phyloP scores from a whole-genome alignment of 2,888 invertebrate species.

The Chaetogeoica ovagalla region DNA sequence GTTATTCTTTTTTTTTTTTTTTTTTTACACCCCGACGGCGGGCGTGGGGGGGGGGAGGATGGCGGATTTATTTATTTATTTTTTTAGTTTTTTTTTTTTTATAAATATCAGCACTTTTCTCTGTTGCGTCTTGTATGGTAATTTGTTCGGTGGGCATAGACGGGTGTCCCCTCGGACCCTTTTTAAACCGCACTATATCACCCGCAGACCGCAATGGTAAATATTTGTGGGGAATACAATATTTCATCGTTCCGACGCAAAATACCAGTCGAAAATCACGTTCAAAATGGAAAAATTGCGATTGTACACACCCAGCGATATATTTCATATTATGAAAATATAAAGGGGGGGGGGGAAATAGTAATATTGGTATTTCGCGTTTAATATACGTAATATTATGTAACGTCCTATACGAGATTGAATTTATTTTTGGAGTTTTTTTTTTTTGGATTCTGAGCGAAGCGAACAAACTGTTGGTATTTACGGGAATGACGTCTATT shows the following conservation, averaged over 20 bases:
- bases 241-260: constrained; percentile 7
- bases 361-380: no score
- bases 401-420: no score
- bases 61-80: not conserved
- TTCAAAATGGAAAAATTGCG: not conserved
- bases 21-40: constrained; percentile 49
- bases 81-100: constrained; percentile 32
- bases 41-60: no score
- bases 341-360: no score
- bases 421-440: no score
- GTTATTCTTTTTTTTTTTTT: constrained; percentile 28
- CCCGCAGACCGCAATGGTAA: constrained; percentile 46
- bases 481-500: no score
- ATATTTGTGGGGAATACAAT: constrained; percentile 40
- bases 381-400: no score
- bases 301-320: not conserved
- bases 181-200: constrained; percentile 53
- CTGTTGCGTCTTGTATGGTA: constrained; percentile 51
- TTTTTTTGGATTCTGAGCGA: no score
- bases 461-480: no score
- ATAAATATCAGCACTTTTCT: constrained; percentile 52
- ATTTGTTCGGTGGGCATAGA: constrained; percentile 40
- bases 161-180: constrained; percentile 48
- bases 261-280: constrained; percentile 7
- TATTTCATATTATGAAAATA: not conserved